Percentiles rank a stretch among this genome's conserved stretches.
Evolutionary conservation across 2,888 invertebrate genomes (phyloP).

Genomic region (Nomada fucata): DNA sequence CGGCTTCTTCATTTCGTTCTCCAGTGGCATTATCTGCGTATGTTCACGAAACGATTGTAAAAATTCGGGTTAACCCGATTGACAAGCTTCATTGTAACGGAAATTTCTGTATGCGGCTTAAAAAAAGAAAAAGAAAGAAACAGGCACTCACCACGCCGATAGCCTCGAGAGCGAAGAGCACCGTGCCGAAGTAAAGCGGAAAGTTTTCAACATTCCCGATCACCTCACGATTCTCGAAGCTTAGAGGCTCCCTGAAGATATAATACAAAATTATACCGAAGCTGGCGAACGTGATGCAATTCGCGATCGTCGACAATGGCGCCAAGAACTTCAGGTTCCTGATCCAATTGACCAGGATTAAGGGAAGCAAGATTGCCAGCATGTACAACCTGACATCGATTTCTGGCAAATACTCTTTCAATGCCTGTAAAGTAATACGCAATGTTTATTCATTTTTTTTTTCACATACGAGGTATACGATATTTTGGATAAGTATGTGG

Average conservation of each 20-base stretch:
- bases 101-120: too few species aligned
- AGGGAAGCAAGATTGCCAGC: conserved; percentile 86
- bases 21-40: conserved; percentile 93
- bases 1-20: conserved; percentile 97
- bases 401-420: conserved; percentile 80
- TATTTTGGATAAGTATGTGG: not conserved
- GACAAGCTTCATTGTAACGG: too few species aligned
- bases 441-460: not conserved
- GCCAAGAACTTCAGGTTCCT: conserved; percentile 94
- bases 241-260: conserved; percentile 90
- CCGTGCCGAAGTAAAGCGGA: conserved; percentile 98
- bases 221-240: conserved; percentile 87
- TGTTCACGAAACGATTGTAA: not conserved
- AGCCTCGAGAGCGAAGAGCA: conserved; percentile 97
- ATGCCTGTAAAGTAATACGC: conserved; percentile 83
- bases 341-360: conserved; percentile 92
- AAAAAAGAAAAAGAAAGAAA: not conserved
- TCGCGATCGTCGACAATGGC: conserved; percentile 95
- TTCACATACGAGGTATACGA: not conserved
- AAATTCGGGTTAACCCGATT: not conserved
- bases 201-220: conserved; percentile 89
- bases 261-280: conserved; percentile 95
- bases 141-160: conserved; percentile 91
- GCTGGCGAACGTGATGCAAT: conserved; percentile 92
- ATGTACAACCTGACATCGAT: conserved; percentile 88